phyloP scores from a whole-genome alignment of 2,797 vertebrate genomes.

The Peromyscus attwateri region DNA sequence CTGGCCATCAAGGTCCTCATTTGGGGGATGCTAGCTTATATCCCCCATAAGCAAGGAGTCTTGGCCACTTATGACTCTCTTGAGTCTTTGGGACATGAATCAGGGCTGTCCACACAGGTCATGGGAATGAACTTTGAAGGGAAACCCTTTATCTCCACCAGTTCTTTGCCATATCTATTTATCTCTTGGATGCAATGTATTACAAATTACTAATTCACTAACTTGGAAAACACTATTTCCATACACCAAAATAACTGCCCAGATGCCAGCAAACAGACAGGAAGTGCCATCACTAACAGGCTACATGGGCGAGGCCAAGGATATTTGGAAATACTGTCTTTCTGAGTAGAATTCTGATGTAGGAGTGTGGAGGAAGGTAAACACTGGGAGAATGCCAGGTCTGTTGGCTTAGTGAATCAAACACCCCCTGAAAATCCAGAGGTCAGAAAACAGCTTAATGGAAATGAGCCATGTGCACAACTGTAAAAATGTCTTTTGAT shows the following conservation, averaged over 20 bases:
- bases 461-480: not conserved
- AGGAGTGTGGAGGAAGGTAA: not conserved
- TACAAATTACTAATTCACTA: constrained; percentile 47
- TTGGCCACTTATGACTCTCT: not conserved
- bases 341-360: not conserved
- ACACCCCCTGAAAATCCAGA: not conserved
- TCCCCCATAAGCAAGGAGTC: not conserved
- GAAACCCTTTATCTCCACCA: not conserved
- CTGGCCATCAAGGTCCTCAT: not conserved
- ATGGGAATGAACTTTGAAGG: not conserved
- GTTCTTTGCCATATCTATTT: constrained; percentile 61
- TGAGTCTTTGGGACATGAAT: not conserved
- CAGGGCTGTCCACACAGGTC: constrained; percentile 1
- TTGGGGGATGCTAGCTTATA: not conserved
- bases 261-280: not conserved
- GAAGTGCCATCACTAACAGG: not conserved
- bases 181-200: constrained; percentile 52
- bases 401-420: not conserved
- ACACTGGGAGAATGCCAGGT: not conserved
- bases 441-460: not conserved
- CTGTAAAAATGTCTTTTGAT: not conserved
- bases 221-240: constrained; percentile 51
- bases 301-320: not conserved
- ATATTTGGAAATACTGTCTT: not conserved
- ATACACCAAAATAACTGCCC: not conserved